Base-by-base conservation (phyloP, 2,888 invertebrate species). In the Tortrix viridana region DNA sequence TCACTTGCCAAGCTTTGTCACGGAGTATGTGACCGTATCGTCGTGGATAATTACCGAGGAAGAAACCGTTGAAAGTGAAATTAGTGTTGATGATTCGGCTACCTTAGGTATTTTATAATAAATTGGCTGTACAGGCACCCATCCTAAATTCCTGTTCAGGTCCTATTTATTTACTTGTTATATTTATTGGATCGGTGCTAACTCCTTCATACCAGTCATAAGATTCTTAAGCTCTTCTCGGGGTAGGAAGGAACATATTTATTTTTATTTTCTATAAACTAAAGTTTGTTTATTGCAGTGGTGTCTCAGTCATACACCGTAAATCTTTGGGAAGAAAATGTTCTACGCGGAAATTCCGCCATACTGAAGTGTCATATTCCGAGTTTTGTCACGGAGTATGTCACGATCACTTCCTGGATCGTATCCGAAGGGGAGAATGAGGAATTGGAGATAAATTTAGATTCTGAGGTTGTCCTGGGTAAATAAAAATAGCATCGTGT, bases 291-390 rank as follows among this genome's bases (percentile, higher is more conserved):
- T 79, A 65, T 94, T 94, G 81, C 95, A 97, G 97, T 97, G 90
- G 97, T 97, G 77, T 96, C 96, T 75, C 97, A 97, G 93, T 94
- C 94, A 67, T 98, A 97, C 92, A 95, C 95, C 77, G 96, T 97
- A 76, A 97, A 97, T 93, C 95, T 97, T 78, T 97, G 97, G 97
- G 97, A 97, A 87, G 97, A 97, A 89, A 97, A 97, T 89, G 97
- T 97, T 70, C 94, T 97, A 76, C 95, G 96, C 81, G 97, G 97
- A 78, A 97, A 97, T 92, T 95, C 97, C 75, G 97, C 96, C 76
- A 96, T 97, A 87, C 93, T 97, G 79, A 97, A 97, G 94, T 98
- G 97, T 93, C 97, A 97, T 90, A 96, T 98, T 88, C 97, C 97
- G 79, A 97, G 97, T 93, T 97, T 97, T 92, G 97, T 97, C 78